A percentile compares a stretch with the other conserved stretches of the same genome.
These are phyloP conservation scores for Sinella curviseta DNA, from an alignment of 1,140 invertebrate genomes.

Conservation along the genomic window DNA sequence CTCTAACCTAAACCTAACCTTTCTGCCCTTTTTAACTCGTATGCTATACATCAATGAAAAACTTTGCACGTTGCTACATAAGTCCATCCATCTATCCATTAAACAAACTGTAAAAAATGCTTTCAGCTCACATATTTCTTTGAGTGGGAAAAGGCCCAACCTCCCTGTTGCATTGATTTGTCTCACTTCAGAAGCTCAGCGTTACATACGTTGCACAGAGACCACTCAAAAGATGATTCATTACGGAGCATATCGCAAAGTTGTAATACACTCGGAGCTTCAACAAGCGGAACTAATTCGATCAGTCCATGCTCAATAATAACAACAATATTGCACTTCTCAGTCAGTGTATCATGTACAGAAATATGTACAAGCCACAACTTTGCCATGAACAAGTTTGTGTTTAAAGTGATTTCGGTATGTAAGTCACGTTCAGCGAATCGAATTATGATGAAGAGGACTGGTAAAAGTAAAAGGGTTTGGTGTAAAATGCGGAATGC, in stretches of 20 bases:
- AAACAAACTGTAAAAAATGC: neutral
- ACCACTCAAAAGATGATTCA: neutral
- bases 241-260: neutral
- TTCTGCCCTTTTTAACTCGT: neutral
- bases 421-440: conserved; percentile 16
- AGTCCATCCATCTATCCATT: neutral
- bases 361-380: too few species aligned
- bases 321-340: conserved; percentile 22
- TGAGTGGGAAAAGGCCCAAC: neutral
- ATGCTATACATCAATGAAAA: neutral
- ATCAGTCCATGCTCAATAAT: conserved; percentile 12
- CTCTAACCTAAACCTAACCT: neutral
- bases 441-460: neutral
- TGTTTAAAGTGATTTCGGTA: neutral
- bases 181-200: neutral
- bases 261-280: neutral
- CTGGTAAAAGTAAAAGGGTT: neutral
- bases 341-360: neutral
- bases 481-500: too few species aligned
- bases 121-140: neutral
- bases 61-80: neutral
- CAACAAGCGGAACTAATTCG: conserved; percentile 21
- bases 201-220: neutral
- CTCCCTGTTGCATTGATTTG: conserved; percentile 17
- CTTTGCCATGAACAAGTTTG: neutral